phyloP scores from a whole-genome alignment of 2,888 invertebrate genomes.

The Thymelicus acteon region DNA sequence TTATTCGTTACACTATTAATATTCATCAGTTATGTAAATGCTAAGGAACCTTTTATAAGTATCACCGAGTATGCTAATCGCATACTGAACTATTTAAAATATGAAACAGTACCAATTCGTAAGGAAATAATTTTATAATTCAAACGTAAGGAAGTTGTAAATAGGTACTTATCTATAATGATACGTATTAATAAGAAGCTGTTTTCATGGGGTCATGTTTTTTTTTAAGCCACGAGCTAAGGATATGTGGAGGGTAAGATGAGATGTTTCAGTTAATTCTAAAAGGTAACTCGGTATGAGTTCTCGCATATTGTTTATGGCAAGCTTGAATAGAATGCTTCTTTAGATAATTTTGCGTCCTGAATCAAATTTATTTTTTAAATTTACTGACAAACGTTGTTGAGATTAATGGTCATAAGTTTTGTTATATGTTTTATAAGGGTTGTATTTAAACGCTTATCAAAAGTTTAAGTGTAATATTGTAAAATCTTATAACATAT shows the following conservation, averaged over 20 bases:
- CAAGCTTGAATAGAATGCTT: background rate
- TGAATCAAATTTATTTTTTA: background rate
- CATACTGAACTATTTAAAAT: constrained; percentile 36
- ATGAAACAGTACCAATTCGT: constrained; percentile 37
- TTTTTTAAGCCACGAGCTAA: constrained; percentile 57
- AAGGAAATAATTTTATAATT: constrained; percentile 36
- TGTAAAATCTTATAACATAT: too few species aligned
- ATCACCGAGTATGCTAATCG: constrained; percentile 14
- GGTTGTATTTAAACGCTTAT: too few species aligned
- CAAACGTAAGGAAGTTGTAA: constrained; percentile 61
- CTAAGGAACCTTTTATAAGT: constrained; percentile 30
- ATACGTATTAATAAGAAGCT: constrained; percentile 76
- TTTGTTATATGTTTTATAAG: background rate
- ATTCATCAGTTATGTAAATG: constrained; percentile 45
- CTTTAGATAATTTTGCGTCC: background rate
- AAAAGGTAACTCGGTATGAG: constrained; percentile 27
- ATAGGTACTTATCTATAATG: constrained; percentile 68
- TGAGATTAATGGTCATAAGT: background rate
- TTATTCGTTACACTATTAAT: constrained; percentile 45
- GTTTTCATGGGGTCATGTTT: constrained; percentile 56
- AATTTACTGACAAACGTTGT: background rate
- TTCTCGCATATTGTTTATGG: constrained; percentile 7
- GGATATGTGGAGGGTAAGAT: constrained; percentile 48
- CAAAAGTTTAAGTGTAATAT: too few species aligned
- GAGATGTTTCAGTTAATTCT: constrained; percentile 46